Percentiles rank a stretch among this genome's conserved stretches.
Conservation (phyloP, 2,113 vertebrate species). For the Cyanoramphus novaezelandiae region DNA sequence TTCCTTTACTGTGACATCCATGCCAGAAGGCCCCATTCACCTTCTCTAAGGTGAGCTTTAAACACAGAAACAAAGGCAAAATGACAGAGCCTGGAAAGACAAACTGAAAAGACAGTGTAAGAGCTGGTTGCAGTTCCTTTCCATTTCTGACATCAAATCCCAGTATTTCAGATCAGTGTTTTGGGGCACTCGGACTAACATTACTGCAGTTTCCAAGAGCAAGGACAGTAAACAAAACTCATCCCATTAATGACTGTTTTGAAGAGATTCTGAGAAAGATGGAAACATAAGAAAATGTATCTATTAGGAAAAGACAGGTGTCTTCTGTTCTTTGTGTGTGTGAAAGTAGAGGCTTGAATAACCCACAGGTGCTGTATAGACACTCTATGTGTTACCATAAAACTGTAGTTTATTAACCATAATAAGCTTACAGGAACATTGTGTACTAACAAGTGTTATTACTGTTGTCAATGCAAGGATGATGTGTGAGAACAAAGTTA, state of each 20-base stretch:
- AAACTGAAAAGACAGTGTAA: background rate
- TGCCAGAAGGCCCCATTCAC: background rate
- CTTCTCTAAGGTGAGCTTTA: background rate
- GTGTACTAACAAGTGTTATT: background rate
- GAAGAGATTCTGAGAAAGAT: background rate
- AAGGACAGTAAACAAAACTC: background rate
- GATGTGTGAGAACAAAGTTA: background rate
- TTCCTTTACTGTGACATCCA: background rate
- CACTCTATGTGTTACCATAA: background rate
- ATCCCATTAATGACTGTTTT: background rate
- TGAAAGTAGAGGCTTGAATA: background rate
- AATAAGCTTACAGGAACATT: background rate
- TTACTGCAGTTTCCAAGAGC: background rate
- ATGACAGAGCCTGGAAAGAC: background rate
- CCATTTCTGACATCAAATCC: background rate
- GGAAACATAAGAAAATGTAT: background rate
- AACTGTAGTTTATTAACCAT: background rate
- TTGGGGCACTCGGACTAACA: background rate
- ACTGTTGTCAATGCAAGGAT: background rate
- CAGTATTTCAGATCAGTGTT: background rate
- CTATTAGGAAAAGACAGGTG: background rate
- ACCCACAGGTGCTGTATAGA: background rate
- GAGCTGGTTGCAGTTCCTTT: fast-evolving
- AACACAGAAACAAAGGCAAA: background rate
- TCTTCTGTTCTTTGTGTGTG: background rate